phyloP scores from a whole-genome alignment of 2,113 vertebrate genomes.

The Scomber japonicus region DNA sequence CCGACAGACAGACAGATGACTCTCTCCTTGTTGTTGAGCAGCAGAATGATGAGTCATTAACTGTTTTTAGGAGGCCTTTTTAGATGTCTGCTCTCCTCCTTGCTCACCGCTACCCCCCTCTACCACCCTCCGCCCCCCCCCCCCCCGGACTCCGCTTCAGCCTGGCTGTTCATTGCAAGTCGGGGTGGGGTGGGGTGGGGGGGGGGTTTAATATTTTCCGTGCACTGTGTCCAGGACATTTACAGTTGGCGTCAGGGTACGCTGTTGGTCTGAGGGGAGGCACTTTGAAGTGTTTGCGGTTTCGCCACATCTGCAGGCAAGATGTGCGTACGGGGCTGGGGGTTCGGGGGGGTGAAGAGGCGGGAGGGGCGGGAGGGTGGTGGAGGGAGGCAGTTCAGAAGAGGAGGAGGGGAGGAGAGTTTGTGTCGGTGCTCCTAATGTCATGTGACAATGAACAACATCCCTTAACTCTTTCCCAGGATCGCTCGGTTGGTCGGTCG shows the following conservation, averaged over 20 bases:
- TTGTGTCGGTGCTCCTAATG: conserved; percentile 87
- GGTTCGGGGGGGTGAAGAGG: conserved; percentile 12
- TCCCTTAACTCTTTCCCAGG: conserved; percentile 87
- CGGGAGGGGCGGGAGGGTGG: neutral
- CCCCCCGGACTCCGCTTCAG: conserved; percentile 49
- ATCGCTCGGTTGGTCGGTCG: conserved; percentile 8
- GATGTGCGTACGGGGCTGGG: conserved; percentile 87
- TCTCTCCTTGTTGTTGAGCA: conserved; percentile 52
- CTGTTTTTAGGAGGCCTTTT: conserved; percentile 64
- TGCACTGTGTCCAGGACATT: conserved; percentile 96
- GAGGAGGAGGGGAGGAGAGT: conserved; percentile 42
- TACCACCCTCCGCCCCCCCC: neutral
- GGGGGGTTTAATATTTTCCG: conserved; percentile 94
- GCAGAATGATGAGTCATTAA: conserved; percentile 77
- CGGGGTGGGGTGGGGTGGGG: neutral
- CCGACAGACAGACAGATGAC: conserved; percentile 53
- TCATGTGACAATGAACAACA: conserved; percentile 97
- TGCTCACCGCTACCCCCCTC: neutral
- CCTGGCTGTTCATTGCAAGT: conserved; percentile 79
- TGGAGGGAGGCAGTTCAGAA: conserved; percentile 28
- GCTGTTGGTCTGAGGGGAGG: conserved; percentile 93
- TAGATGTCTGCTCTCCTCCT: conserved; percentile 39
- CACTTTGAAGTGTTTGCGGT: conserved; percentile 98
- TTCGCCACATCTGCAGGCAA: conserved; percentile 98
- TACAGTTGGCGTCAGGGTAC: conserved; percentile 98